A percentile compares a stretch with the other conserved stretches of the same genome.
Conservation (phyloP, 1,140 invertebrate species). For the Drosophila trapezifrons region DNA sequence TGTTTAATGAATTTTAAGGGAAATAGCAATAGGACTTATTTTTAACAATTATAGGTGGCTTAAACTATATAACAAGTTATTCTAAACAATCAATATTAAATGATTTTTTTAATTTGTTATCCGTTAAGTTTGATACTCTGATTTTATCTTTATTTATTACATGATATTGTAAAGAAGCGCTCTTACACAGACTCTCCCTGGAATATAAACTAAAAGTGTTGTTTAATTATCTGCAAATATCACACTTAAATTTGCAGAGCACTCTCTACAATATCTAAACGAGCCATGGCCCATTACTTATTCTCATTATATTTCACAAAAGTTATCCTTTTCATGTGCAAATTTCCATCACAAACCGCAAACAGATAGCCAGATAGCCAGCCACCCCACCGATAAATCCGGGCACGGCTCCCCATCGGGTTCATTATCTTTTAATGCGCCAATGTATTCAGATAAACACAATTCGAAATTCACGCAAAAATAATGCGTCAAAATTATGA, state of each 20-base stretch:
- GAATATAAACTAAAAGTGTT: background rate
- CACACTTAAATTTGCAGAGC: conserved; percentile 1
- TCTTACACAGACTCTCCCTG: too few species aligned
- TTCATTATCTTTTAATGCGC: conserved; percentile 76
- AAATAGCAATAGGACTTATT: too few species aligned
- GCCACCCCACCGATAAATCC: conserved; percentile 22
- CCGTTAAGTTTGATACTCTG: too few species aligned
- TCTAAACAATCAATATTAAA: too few species aligned
- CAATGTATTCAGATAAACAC: conserved; percentile 66
- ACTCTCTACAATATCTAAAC: conserved; percentile 1
- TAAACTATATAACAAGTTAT: too few species aligned
- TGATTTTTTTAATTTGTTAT: too few species aligned
- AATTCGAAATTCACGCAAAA: conserved; percentile 77
- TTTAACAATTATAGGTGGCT: too few species aligned
- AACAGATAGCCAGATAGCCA: background rate
- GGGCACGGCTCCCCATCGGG: conserved; percentile 6
- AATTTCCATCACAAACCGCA: conserved; percentile 41
- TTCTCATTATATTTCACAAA: conserved; percentile 35
- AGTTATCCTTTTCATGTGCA: conserved; percentile 58
- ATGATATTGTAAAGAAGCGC: too few species aligned
- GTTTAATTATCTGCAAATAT: conserved; percentile 4
- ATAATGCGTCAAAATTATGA: conserved; percentile 82
- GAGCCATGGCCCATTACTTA: conserved; percentile 34
- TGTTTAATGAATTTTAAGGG: background rate
- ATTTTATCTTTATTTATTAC: too few species aligned